Evolutionary conservation across 2,888 invertebrate species (phyloP), one percentile per base, ranked within the genome.

Genomic region (Biston stratarius): DNA sequence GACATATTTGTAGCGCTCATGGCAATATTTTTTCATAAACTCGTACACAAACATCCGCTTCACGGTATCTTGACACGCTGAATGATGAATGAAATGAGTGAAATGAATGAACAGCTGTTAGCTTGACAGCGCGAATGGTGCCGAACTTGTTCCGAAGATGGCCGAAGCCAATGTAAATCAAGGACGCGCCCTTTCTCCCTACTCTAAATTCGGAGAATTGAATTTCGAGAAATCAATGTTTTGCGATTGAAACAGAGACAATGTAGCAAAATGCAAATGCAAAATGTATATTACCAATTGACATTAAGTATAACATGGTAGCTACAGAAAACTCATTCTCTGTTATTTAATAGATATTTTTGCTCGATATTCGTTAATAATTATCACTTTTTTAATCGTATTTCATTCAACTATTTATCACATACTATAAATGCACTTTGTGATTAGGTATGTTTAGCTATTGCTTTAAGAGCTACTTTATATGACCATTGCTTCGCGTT

Each of bases 171-270:
- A 38, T 14, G 38, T 14, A 52, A 38, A 14, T 34, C 6, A 0
- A 14, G 5, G 6, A 10, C 14, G 14, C 14, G 10, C 52, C 52
- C 51, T 2, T 10, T 6, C 11, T 34, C 52, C 52, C 15, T 53
- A 11, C 38, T 14, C 15, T 10, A 2, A 14, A 14, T 53, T 53
- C 52, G 52, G 38, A 38, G 14, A 53, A 53, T 53, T 38, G 52
- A 38, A 3, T 53, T 53, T 53, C 52, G 52, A 15, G 52, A 38
- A 53, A 53, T 53, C 52, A 53, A 53, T 38, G 52, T 53, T 38
- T 53, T 38, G 38, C 38, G 52, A 38, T 10, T 38, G 38, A 48
- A 47, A 15, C 33, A 33, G 48, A 24, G 48, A 48, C 24, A 48
- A 48, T 11, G 48, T 12, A 14, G 9, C 15, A 10, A 10, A 24